phyloP scores from a whole-genome alignment of 2,113 vertebrate genomes.

The Nestor notabilis region DNA sequence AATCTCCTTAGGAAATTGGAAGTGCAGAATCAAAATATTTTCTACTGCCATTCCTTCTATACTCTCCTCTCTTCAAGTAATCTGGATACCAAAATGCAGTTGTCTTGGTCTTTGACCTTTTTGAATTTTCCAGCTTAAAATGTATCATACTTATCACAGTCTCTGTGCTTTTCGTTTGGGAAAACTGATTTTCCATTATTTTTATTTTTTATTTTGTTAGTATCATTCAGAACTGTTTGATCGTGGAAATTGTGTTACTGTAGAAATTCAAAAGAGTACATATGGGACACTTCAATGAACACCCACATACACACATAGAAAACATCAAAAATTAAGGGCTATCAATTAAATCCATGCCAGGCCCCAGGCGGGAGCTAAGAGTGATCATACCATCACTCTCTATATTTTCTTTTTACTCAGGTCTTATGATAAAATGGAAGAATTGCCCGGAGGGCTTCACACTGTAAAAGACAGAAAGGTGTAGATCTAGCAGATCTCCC shows the following conservation, averaged over 20 bases:
- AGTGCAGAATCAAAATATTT: not conserved
- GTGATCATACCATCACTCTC: not conserved
- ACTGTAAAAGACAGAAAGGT: not conserved
- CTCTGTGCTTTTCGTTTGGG: not conserved
- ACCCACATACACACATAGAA: fast-evolving
- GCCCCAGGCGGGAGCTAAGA: not conserved
- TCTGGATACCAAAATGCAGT: not conserved
- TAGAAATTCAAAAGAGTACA: not conserved
- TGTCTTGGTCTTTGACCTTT: not conserved
- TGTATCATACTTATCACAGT: not conserved
- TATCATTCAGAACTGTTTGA: not conserved
- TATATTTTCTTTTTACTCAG: not conserved
- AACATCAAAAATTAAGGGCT: not conserved
- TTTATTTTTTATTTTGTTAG: not conserved
- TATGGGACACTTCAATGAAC: not conserved
- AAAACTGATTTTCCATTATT: not conserved
- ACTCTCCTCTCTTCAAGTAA: not conserved
- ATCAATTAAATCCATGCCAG: not conserved
- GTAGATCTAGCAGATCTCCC: not conserved
- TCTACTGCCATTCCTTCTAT: not conserved
- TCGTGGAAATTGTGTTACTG: not conserved
- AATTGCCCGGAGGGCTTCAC: not conserved
- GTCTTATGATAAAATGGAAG: not conserved
- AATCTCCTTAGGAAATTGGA: not conserved
- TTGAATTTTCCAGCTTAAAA: not conserved